A percentile compares a stretch with the other conserved stretches of the same genome.
Evolutionary conservation across 2,113 vertebrate species (phyloP).

Genomic region (Leptobrachium ailaonicum): DNA sequence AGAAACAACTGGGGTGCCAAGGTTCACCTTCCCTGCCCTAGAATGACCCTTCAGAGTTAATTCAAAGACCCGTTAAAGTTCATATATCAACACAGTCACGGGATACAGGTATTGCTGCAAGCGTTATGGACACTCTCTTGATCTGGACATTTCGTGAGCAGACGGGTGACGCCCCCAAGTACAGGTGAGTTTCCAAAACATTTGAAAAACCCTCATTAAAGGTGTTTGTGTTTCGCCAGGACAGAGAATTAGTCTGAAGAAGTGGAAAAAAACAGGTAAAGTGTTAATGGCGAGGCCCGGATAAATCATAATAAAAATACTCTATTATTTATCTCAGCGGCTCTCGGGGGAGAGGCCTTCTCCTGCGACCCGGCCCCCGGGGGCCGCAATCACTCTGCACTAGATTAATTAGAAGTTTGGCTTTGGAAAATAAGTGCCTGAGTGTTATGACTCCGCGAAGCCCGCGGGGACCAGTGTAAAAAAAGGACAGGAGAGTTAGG

Average conservation of each 20-base stretch:
- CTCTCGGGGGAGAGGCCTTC: neutral
- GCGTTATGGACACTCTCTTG: no score
- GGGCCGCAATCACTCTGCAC: constrained; percentile 7
- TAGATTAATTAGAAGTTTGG: constrained; percentile 41
- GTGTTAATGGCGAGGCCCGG: constrained; percentile 5
- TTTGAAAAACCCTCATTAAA: neutral
- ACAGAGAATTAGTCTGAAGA: neutral
- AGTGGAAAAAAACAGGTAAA: neutral
- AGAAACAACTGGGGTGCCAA: no score
- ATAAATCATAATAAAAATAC: constrained; percentile 19
- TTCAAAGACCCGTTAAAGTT: no score
- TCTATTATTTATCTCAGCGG: constrained; percentile 5
- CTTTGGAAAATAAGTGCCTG: constrained; percentile 46
- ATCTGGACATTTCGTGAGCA: no score
- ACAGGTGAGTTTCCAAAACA: neutral
- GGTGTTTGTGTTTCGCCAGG: constrained; percentile 1
- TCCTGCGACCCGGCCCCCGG: neutral
- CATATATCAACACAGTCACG: no score
- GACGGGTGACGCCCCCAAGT: no score
- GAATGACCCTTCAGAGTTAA: no score
- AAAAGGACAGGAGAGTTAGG: neutral
- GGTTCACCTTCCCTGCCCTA: no score
- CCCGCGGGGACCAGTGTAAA: neutral
- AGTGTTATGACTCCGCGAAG: neutral
- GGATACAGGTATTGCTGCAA: no score